Conservation (phyloP, 2,113 vertebrate genomes). For the Glaucidium brasilianum region DNA sequence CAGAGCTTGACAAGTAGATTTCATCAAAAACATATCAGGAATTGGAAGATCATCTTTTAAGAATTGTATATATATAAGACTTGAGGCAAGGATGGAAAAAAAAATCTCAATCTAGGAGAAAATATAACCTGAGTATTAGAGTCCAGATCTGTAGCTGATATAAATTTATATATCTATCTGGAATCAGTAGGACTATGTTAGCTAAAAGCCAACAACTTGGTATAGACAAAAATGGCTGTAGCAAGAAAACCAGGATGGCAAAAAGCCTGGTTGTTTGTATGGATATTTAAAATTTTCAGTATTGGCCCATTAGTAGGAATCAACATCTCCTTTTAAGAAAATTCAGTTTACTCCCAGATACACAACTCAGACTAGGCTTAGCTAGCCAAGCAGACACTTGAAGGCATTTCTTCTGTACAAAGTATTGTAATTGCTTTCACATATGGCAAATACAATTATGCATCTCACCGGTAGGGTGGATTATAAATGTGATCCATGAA, state of each 20-base stretch:
- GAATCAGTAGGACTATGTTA: neutral
- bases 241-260: neutral
- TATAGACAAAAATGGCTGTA: neutral
- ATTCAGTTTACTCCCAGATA: neutral
- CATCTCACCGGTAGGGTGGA: neutral
- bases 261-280: neutral
- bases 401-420: neutral
- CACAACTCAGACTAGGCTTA: neutral
- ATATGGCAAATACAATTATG: conserved; percentile 18
- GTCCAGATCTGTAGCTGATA: neutral
- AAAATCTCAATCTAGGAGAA: neutral
- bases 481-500: conserved; percentile 30
- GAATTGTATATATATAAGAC: neutral
- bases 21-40: neutral
- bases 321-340: neutral
- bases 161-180: neutral
- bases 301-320: neutral
- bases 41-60: neutral
- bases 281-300: neutral
- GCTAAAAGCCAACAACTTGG: neutral
- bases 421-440: neutral
- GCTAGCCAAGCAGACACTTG: neutral
- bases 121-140: neutral
- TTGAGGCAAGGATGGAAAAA: neutral
- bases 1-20: neutral